Conservation (phyloP, 2,888 invertebrate species). For the Carcina quercana region DNA sequence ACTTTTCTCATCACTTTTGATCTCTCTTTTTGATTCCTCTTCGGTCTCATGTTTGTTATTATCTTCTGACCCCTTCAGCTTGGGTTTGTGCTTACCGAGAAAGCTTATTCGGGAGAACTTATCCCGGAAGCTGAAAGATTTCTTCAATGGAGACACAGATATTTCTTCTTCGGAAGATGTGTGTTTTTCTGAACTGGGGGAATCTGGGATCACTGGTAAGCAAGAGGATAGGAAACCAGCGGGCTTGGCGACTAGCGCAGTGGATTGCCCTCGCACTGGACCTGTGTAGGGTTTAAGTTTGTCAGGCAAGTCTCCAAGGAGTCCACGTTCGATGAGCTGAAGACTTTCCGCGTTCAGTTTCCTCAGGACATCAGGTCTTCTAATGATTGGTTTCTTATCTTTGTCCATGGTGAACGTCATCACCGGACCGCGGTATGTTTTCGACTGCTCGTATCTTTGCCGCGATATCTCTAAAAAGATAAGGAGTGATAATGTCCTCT, state of each 20-base stretch:
- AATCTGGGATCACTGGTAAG: slow-evolving; percentile 43
- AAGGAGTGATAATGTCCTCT: slow-evolving; percentile 39
- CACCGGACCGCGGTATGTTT: slow-evolving; percentile 38
- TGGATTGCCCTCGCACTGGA: slow-evolving; percentile 41
- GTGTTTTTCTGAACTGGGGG: slow-evolving; percentile 33
- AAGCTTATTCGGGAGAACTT: slow-evolving; percentile 52
- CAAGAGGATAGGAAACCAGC: slow-evolving; percentile 53
- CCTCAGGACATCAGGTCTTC: slow-evolving; percentile 49
- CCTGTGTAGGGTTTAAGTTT: slow-evolving; percentile 48
- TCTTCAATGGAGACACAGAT: slow-evolving; percentile 44
- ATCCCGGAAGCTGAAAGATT: slow-evolving; percentile 62
- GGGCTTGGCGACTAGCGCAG: slow-evolving; percentile 58
- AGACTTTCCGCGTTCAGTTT: slow-evolving; percentile 58
- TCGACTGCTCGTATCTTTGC: slow-evolving; percentile 43
- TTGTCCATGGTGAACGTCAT: slow-evolving; percentile 50
- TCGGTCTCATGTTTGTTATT: slow-evolving; percentile 4
- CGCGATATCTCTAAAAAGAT: slow-evolving; percentile 45
- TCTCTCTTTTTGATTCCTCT: slow-evolving; percentile 20
- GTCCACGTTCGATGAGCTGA: slow-evolving; percentile 54
- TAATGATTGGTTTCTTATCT: slow-evolving; percentile 41
- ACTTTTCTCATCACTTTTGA: slow-evolving; percentile 36
- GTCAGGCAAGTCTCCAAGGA: slow-evolving; percentile 55
- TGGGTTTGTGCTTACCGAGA: slow-evolving; percentile 43
- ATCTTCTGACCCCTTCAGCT: slow-evolving; percentile 31
- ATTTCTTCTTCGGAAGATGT: slow-evolving; percentile 42